Conservation (phyloP, 2,888 invertebrate genomes). For the Arrhopalites spinosus region DNA sequence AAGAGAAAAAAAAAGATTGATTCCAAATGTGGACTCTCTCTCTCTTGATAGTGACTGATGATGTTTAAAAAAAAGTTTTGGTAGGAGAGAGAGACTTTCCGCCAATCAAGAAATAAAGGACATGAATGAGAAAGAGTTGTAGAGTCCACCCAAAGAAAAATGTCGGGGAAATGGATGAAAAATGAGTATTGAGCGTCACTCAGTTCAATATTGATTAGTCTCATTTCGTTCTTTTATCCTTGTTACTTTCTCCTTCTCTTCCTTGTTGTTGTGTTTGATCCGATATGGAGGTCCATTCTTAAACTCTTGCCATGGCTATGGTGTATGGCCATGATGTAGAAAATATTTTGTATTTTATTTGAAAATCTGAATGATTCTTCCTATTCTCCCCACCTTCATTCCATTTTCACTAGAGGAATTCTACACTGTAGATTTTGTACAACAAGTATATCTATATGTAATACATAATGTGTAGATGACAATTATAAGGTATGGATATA, state of each 20-base stretch:
- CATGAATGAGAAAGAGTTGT: constrained; percentile 44
- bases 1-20: constrained; percentile 20
- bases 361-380: no score
- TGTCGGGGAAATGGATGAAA: constrained; percentile 54
- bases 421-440: no score
- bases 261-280: no score
- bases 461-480: no score
- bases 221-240: constrained; percentile 45
- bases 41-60: constrained; percentile 34
- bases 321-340: not conserved
- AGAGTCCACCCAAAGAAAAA: constrained; percentile 45
- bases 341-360: not conserved
- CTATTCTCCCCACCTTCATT: not conserved
- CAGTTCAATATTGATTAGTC: constrained; percentile 56
- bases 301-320: not conserved
- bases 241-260: not conserved
- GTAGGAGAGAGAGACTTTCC: constrained; percentile 33
- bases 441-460: no score
- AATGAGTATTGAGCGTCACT: constrained; percentile 53
- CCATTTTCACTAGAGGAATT: no score
- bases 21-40: constrained; percentile 13
- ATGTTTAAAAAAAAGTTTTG: constrained; percentile 22
- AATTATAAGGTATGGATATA: no score
- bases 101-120: constrained; percentile 27
- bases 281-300: no score